phyloP scores from a whole-genome alignment of 2,888 invertebrate species.

The Parnassius mnemosyne region DNA sequence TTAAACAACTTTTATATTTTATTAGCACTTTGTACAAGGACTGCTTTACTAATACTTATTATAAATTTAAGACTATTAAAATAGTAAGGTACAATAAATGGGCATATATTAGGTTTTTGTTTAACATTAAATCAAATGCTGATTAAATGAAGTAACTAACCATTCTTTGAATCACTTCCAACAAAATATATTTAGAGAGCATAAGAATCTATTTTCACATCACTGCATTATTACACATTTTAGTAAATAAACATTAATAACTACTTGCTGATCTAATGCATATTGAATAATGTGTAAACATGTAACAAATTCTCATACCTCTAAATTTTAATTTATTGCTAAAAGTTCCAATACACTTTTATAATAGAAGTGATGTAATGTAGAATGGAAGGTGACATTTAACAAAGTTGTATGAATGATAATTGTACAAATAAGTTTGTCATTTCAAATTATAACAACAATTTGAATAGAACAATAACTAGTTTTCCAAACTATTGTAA shows the following conservation, averaged over 20 bases:
- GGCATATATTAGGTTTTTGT: constrained; percentile 17
- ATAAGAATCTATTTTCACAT: constrained; percentile 22
- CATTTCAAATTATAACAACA: too few species aligned
- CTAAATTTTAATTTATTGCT: neutral
- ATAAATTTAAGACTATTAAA: constrained; percentile 46
- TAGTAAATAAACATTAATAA: neutral
- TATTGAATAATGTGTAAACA: neutral
- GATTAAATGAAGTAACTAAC: constrained; percentile 8
- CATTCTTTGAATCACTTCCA: neutral
- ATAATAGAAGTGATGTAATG: neutral
- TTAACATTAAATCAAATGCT: constrained; percentile 19
- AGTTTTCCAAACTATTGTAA: neutral
- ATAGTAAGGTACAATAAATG: constrained; percentile 55
- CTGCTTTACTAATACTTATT: constrained; percentile 56
- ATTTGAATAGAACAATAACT: neutral
- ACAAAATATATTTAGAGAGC: constrained; percentile 12
- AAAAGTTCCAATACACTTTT: neutral
- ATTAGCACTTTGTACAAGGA: constrained; percentile 71
- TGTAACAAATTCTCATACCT: neutral
- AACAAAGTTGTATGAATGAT: neutral
- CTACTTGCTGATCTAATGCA: neutral
- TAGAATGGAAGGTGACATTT: neutral
- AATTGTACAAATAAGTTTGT: too few species aligned
- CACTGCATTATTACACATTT: neutral
- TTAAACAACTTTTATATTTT: constrained; percentile 81